Evolutionary conservation across 2,888 invertebrate genomes (phyloP).

Genomic region (Gari tellinella): DNA sequence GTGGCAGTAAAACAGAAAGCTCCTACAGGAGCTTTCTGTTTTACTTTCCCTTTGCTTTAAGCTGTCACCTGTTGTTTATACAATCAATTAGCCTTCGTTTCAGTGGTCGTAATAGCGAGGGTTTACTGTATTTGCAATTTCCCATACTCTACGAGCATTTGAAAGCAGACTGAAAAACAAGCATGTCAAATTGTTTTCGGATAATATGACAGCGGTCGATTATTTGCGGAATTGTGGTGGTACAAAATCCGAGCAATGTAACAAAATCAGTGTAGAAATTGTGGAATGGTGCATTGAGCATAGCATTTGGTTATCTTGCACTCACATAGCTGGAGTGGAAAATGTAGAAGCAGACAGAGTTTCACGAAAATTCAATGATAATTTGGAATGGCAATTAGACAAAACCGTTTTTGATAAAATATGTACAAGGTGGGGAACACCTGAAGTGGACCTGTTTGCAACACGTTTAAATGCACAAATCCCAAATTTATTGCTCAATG

Average conservation of each 20-base stretch:
- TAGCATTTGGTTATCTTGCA: conserved; percentile 16
- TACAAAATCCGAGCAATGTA: neutral
- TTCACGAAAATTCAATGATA: too few relatives aligned
- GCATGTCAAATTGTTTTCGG: conserved; percentile 33
- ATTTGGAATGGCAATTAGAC: too few relatives aligned
- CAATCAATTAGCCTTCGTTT: too few relatives aligned
- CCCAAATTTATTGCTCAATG: conserved; percentile 21
- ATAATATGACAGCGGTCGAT: conserved; percentile 36
- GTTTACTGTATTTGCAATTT: conserved; percentile 22
- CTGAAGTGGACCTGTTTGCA: too few relatives aligned
- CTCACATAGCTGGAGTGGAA: conserved; percentile 12
- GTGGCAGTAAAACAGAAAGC: too few relatives aligned
- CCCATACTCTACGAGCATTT: conserved; percentile 17
- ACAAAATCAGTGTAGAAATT: conserved; percentile 11
- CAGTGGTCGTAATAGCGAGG: too few relatives aligned
- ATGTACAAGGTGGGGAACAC: too few relatives aligned
- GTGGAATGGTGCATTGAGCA: conserved; percentile 20
- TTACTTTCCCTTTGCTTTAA: too few relatives aligned
- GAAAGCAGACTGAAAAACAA: neutral
- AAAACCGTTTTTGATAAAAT: too few relatives aligned
- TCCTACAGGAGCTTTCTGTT: too few relatives aligned
- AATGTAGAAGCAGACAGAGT: too few relatives aligned
- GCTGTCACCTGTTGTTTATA: too few relatives aligned
- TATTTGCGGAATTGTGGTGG: conserved; percentile 43
- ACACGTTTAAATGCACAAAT: neutral